Base-by-base conservation (phyloP, 1,140 invertebrate genomes). In the Acromyrmex charruanus region DNA sequence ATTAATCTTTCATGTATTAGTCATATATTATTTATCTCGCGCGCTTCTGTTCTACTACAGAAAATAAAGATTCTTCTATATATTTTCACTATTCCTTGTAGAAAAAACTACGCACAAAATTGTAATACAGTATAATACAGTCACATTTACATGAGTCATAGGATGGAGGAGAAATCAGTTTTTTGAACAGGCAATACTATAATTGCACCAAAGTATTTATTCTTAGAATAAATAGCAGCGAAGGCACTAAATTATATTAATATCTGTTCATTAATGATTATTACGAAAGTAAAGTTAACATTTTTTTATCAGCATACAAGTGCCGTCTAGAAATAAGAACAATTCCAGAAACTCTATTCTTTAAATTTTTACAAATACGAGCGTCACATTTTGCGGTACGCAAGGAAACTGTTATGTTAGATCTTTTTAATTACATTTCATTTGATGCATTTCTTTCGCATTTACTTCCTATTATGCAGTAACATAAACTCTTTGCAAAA, bases 241-340 rank as follows among this genome's bases (percentile, higher is more conserved):
- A 84, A 84, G 80, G 80, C 80, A 84, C 80, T 84, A 84, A 84
- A 84, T 84, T 84, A 84, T 84, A 84, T 84, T 74, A 80, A 80
- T 80, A 80, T 80, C 51, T 82, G 35, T 84, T 75, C 58, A 75
- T 84, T 74, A 84, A 84, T 49, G 53, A 81, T 81, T 44, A 72
- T 82, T 75, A 84, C 80, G 69, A 84, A 84, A 84, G 69, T 84
- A 84, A 75, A 81, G 31, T 81, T 71, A 55, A 84, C 80, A 84
- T 74, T 84, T 74, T 84, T 84, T 84, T 63, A 82, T 61, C 68
- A 82, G 35, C 68, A 59, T 82, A 71, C 25, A 82, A 74, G 55
- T 84, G 69, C 39, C 69, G n/a, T 84, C 69, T 84, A 51, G 31
- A 75, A 84, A 84, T 44, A 35, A 82, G 53, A 25, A 82, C 39